Percentiles rank a stretch among this genome's conserved stretches.
These are phyloP conservation scores for Brachyrhaphis roseni DNA, from an alignment of 2,797 vertebrate species.

Conservation along the genomic window DNA sequence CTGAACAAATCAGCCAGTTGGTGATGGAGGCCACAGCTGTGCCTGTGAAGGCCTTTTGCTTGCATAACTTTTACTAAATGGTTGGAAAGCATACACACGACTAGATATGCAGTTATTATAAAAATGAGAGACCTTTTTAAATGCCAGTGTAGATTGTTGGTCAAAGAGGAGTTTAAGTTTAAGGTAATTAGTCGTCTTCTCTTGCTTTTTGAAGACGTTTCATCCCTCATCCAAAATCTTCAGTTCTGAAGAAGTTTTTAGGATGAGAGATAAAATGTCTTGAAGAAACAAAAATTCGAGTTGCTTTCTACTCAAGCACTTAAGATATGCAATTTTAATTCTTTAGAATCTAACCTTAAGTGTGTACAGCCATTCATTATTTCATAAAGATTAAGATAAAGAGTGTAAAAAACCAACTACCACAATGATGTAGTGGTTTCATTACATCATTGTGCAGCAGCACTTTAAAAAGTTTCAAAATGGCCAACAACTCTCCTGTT, in stretches of 20 bases:
- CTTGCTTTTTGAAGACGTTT: background rate
- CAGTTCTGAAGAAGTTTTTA: background rate
- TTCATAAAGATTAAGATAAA: background rate
- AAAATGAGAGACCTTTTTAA: background rate
- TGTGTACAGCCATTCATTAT: background rate
- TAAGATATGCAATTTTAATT: background rate
- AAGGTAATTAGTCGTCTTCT: background rate
- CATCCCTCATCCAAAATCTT: background rate
- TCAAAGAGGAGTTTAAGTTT: background rate
- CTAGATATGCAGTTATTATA: background rate
- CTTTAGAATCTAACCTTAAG: background rate
- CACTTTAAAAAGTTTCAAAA: background rate
- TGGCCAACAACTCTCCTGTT: background rate
- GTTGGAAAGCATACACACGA: background rate
- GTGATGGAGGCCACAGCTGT: constrained; percentile 61
- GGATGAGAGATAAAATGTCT: background rate
- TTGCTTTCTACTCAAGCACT: background rate
- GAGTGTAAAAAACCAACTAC: background rate
- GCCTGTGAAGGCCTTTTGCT: background rate
- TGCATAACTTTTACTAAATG: background rate
- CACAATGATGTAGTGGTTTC: background rate
- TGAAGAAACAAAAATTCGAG: background rate
- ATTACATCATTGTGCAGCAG: background rate
- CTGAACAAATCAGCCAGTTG: constrained; percentile 16
- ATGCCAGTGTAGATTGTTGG: background rate